Percentiles rank a stretch among this genome's conserved stretches.
Evolutionary conservation across 2,888 invertebrate species (phyloP).

Genomic region (Eulithis testata): DNA sequence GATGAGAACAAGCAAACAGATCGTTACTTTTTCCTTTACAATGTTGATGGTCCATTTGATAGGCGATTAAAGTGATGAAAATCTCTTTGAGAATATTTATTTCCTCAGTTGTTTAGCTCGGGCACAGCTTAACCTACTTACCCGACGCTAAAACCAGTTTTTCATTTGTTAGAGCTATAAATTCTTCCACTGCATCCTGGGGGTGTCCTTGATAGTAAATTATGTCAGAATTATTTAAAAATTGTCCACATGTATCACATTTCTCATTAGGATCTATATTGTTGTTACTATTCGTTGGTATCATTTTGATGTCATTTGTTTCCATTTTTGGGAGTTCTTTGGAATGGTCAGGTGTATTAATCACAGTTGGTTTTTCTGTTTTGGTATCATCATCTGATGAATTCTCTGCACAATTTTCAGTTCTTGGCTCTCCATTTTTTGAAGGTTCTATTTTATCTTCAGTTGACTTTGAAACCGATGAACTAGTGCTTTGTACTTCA

Average conservation of each 20-base stretch:
- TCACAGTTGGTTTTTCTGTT: conserved; percentile 7
- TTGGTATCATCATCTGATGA: conserved; percentile 11
- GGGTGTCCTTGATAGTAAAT: conserved; percentile 90
- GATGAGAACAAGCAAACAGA: too few species aligned
- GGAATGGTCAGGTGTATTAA: not conserved
- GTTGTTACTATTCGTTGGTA: conserved; percentile 30
- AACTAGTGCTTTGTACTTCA: not conserved
- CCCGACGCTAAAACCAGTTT: conserved; percentile 89
- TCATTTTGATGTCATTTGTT: conserved; percentile 16
- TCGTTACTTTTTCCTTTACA: too few species aligned
- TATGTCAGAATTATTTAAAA: conserved; percentile 77
- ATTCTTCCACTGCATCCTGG: conserved; percentile 90
- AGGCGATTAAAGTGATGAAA: too few species aligned
- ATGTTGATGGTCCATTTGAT: too few species aligned
- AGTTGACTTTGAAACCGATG: conserved; percentile 4
- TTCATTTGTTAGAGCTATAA: conserved; percentile 89
- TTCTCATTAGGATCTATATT: conserved; percentile 59
- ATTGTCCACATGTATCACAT: conserved; percentile 76
- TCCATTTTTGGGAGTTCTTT: conserved; percentile 6
- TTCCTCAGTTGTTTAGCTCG: too few species aligned
- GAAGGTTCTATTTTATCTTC: conserved; percentile 3
- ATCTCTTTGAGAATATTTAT: too few species aligned
- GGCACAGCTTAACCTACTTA: too few species aligned
- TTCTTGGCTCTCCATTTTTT: conserved; percentile 13
- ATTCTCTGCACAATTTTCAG: conserved; percentile 5